Base-by-base conservation (phyloP, 2,888 invertebrate genomes). In the Ophioninae sp. region DNA sequence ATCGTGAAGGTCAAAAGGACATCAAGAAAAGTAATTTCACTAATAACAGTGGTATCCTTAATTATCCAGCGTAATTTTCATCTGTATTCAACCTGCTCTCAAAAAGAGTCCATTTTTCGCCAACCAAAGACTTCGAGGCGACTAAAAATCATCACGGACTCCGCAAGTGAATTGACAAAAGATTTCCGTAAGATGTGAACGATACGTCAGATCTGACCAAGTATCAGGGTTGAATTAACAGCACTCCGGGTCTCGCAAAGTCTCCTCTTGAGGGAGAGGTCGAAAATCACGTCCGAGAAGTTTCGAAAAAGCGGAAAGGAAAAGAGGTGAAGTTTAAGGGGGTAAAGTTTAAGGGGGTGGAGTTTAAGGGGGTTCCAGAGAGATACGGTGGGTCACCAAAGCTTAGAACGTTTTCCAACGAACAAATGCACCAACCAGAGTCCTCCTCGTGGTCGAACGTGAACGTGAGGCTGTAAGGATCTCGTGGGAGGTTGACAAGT, bases 401-500 rank as follows among this genome's bases (percentile, higher is more conserved):
- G 64, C 56, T 64, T 39, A 39, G 64, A 41, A 56, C 41, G 73
- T 68, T 61, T 51, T 41, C 23, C 68, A 58, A 44, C 22, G 73
- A 56, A n/a, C 51, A 59, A 83, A 73, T 77, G 75, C 65, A 76
- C 72, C 64, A 44, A 30, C 30, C 30, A 30, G 30, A 30, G 30
- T 30, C 22, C 67, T 17, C 2, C 56, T 73, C 51, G 80, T 69
- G 73, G 76, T 80, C 72, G 51, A 68, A 80, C 77, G 73, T 78
- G 30, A 30, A 30, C 30, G 30, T 30, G 30, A 30, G 30, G 1
- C 2, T 30, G 56, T 59, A 41, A 30, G 37, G 69, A 51, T 51
- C 64, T 23, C 64, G 59, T 44, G 69, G 65, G 69, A 77, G 83
- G 83, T 83, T 83, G 81, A 83, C 83, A 83, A 83, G 77, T 78